Base-by-base conservation (phyloP, 2,113 vertebrate genomes). In the Zootoca vivipara region DNA sequence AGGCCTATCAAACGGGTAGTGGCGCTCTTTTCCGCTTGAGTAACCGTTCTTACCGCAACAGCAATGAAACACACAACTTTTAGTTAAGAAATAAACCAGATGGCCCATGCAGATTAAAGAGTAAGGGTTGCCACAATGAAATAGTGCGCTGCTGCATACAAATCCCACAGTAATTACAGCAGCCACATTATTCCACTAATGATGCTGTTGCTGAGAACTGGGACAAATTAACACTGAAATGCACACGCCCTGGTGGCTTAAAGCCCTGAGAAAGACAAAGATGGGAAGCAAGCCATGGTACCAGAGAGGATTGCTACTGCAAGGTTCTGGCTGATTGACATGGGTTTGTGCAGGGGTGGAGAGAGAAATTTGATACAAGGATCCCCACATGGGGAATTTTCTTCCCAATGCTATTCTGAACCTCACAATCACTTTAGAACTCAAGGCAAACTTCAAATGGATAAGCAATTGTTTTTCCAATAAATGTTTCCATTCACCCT, bases 41-140 rank as follows among this genome's bases (percentile, higher is more conserved):
- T 38, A 73, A 52, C 40, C 67, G 89, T 10, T 89, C 91, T 84
- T 90, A 87, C 67, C 82, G 87, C 91, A 92, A 64, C 89, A 81
- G 78, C 91, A 46, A 28, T 2, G 42, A 95, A 90, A 77, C 86
- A 93, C 91, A 88, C 93, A 95, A 95, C 90, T 94, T 91, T 93
- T 95, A 96, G 93, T 95, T 95, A 95, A 95, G 91, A 89, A 94
- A 90, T 1, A 75, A 93, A 94, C 91, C 94, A 96, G 96, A 96
- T 96, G 96, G 94, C 83, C 89, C 58, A 24, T 5, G 84, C 22
- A 95, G 91, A 96, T 96, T 91, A 95, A 95, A 96, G 94, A 65
- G 89, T 18, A 20, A 91, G 92, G 91, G 90, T 87, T 79, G 84
- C 78, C 5, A 40, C 84, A 9, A 85, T n/a, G 93, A 94, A 93